Evolutionary conservation across 2,888 invertebrate genomes (phyloP).

Genomic region (Himalopsyche japonica): DNA sequence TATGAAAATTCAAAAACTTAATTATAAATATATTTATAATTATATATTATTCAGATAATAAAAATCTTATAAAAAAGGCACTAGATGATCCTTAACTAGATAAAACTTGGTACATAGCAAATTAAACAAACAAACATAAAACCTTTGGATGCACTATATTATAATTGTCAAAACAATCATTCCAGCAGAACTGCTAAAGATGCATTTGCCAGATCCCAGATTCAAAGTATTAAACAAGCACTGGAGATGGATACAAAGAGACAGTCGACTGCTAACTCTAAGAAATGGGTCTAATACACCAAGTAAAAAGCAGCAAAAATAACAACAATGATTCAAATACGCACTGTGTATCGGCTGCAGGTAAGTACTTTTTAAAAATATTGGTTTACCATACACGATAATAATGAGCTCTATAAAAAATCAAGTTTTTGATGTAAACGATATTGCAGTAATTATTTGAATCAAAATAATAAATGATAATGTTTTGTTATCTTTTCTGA

Average conservation of each 20-base stretch:
- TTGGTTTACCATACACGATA: no score
- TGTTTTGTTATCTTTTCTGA: neutral
- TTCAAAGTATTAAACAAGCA: constrained; percentile 93
- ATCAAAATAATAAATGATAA: neutral
- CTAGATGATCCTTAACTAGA: neutral
- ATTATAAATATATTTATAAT: neutral
- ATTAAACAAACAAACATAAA: constrained; percentile 36
- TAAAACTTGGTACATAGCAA: constrained; percentile 32
- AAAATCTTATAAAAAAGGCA: neutral
- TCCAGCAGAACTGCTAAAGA: constrained; percentile 9
- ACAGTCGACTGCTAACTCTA: neutral
- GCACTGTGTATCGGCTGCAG: no score
- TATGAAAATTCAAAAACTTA: neutral
- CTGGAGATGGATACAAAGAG: constrained; percentile 60
- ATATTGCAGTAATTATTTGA: neutral
- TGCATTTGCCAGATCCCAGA: constrained; percentile 51
- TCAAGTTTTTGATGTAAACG: no score
- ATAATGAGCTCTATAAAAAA: no score
- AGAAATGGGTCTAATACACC: neutral
- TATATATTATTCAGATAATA: neutral
- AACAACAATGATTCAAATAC: neutral
- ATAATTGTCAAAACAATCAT: neutral
- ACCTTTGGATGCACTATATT: constrained; percentile 11
- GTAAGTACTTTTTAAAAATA: no score
- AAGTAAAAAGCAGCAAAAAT: neutral